phyloP scores from a whole-genome alignment of 2,888 invertebrate species.

The Galeruca laticollis region DNA sequence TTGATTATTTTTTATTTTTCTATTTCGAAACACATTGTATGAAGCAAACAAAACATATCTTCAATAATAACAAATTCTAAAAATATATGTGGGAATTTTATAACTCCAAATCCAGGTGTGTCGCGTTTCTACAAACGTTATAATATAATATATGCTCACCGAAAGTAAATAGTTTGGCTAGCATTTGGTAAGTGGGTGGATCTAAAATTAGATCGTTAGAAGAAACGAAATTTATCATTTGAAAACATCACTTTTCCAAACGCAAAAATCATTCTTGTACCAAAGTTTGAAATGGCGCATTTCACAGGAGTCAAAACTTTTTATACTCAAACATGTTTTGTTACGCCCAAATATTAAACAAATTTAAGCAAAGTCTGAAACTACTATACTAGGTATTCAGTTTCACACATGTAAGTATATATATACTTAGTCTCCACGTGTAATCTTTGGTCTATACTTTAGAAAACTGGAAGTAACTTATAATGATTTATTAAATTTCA shows the following conservation, averaged over 20 bases:
- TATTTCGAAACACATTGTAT: neutral
- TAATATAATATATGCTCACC: too few relatives aligned
- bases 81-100: neutral
- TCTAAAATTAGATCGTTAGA: constrained; percentile 31
- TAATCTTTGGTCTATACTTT: too few relatives aligned
- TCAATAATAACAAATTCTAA: constrained; percentile 1
- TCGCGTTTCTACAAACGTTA: neutral
- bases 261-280: too few relatives aligned
- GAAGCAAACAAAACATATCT: neutral
- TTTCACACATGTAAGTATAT: too few relatives aligned
- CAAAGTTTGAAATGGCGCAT: too few relatives aligned
- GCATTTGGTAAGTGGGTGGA: constrained; percentile 22
- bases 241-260: too few relatives aligned
- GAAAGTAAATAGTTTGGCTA: constrained; percentile 7
- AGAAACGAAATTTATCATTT: constrained; percentile 23
- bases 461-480: neutral
- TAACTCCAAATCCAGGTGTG: constrained; percentile 15
- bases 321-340: neutral
- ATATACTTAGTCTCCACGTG: too few relatives aligned
- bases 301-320: too few relatives aligned
- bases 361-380: too few relatives aligned
- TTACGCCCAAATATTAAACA: neutral
- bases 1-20: too few relatives aligned
- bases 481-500: neutral
- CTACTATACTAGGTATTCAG: too few relatives aligned